Evolutionary conservation across 2,113 vertebrate genomes (phyloP).

Genomic region (Peromyscus polionotus): DNA sequence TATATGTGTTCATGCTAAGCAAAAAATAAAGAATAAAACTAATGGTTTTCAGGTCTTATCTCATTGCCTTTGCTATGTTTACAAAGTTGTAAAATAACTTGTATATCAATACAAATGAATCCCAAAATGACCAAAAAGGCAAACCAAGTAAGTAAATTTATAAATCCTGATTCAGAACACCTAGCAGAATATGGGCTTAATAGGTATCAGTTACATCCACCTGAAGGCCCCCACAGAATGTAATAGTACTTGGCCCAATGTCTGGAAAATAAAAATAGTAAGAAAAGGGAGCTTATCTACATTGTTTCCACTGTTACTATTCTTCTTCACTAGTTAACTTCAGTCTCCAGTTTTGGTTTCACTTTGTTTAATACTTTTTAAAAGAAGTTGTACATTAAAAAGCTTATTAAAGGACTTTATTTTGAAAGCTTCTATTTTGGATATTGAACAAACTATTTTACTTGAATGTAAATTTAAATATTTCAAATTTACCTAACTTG

Average conservation of each 20-base stretch:
- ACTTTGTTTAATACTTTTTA: neutral
- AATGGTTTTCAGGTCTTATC: neutral
- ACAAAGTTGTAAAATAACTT: neutral
- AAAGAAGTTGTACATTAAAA: neutral
- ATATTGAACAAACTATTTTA: neutral
- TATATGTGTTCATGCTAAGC: neutral
- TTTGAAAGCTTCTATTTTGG: neutral
- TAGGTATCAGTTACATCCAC: neutral
- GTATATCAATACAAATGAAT: neutral
- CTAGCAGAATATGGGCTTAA: neutral
- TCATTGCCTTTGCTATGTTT: neutral
- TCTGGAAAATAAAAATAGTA: neutral
- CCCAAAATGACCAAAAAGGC: neutral
- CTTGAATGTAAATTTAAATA: neutral
- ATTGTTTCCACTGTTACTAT: too few relatives aligned
- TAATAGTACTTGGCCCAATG: neutral
- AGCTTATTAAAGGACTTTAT: neutral
- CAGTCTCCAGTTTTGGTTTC: neutral
- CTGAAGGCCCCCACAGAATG: neutral
- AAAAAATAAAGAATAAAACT: neutral
- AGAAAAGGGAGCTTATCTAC: neutral
- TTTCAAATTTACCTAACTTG: neutral
- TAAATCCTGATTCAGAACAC: neutral
- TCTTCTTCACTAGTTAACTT: neutral
- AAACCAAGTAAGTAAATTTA: neutral